A percentile compares a stretch with the other conserved stretches of the same genome.
Conservation (phyloP, 2,888 invertebrate genomes). For the Caenorhabditis virilis region DNA sequence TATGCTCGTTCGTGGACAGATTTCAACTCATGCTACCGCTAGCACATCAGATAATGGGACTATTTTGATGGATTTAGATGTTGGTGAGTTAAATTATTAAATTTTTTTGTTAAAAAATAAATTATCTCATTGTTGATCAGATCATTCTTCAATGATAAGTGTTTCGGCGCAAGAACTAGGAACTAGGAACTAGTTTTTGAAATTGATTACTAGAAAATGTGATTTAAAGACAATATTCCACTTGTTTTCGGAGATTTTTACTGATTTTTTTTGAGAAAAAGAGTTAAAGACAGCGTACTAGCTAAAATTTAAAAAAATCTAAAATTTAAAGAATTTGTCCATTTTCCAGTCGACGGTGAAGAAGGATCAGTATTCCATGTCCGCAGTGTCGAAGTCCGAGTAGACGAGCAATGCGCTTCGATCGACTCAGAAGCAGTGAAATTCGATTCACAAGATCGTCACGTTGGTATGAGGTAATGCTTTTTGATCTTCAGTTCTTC, state of each 20-base stretch:
- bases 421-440: slow-evolving; percentile 30
- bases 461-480: slow-evolving; percentile 37
- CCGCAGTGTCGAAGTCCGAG: slow-evolving; percentile 25
- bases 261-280: background rate
- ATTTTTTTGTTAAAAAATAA: background rate
- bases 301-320: background rate
- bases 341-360: slow-evolving; percentile 31
- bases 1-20: slow-evolving; percentile 27
- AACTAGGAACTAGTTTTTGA: no score
- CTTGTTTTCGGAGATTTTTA: no score
- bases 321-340: slow-evolving; percentile 3
- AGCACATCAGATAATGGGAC: slow-evolving; percentile 12
- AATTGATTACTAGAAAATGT: no score
- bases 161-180: no score
- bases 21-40: slow-evolving; percentile 7
- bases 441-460: slow-evolving; percentile 23
- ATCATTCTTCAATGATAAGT: background rate
- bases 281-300: slow-evolving; percentile 5
- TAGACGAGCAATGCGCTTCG: slow-evolving; percentile 22
- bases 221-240: no score
- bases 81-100: slow-evolving; percentile 34
- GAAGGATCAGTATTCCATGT: slow-evolving; percentile 40
- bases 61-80: slow-evolving; percentile 27
- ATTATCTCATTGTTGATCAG: background rate
- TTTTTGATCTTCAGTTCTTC: background rate